phyloP scores from a whole-genome alignment of 2,113 vertebrate genomes.

The Myiozetetes cayanensis region DNA sequence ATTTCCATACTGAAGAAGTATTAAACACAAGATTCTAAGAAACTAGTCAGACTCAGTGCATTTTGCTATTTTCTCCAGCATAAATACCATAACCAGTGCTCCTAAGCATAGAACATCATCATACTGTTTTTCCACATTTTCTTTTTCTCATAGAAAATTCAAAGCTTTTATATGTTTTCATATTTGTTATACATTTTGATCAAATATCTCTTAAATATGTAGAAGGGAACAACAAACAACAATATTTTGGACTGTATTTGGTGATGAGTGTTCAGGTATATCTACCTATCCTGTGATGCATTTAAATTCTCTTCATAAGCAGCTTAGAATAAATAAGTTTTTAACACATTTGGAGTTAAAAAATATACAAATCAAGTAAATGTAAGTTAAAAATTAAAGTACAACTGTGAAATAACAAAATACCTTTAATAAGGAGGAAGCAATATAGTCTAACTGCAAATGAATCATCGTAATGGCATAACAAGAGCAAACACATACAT shows the following conservation, averaged over 20 bases:
- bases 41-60: background rate
- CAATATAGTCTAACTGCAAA: background rate
- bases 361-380: background rate
- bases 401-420: background rate
- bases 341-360: slow-evolving; percentile 13
- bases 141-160: slow-evolving; percentile 55
- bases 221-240: slow-evolving; percentile 43
- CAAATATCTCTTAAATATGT: slow-evolving; percentile 63
- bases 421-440: background rate
- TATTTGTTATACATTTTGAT: slow-evolving; percentile 51
- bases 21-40: slow-evolving; percentile 39
- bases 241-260: slow-evolving; percentile 29
- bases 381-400: background rate
- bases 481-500: background rate
- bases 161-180: slow-evolving; percentile 47
- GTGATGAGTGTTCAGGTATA: background rate
- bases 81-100: slow-evolving; percentile 15
- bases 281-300: background rate
- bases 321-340: slow-evolving; percentile 15
- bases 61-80: slow-evolving; percentile 33
- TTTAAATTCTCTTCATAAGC: slow-evolving; percentile 20
- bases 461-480: slow-evolving; percentile 37
- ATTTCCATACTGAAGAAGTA: slow-evolving; percentile 58
- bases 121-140: slow-evolving; percentile 9
- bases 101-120: slow-evolving; percentile 22